These are phyloP conservation scores for Chrysogorgia sp. DNA, from an alignment of 92 coral and sea anemone genomes.

Conservation along the genomic window DNA sequence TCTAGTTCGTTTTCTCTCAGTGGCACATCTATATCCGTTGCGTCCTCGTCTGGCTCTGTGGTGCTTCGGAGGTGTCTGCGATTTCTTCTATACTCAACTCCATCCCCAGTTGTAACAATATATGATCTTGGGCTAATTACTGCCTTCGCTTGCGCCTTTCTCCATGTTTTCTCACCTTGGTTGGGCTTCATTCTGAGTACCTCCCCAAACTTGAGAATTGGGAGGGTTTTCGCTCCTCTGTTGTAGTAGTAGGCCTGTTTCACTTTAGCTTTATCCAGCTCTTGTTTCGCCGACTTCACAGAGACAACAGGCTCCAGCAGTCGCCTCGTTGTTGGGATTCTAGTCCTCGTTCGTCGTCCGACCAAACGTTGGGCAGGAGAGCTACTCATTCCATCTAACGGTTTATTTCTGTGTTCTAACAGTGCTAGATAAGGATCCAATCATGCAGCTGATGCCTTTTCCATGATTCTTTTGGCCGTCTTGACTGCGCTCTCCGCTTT, in stretches of 20 bases:
- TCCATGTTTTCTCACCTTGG: conserved; percentile 14
- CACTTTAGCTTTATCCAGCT: conserved; percentile 7
- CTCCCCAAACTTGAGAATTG: conserved; percentile 9
- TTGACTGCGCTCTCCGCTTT: conserved; percentile 33
- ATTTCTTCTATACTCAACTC: conserved; percentile 19
- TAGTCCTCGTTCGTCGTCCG: conserved; percentile 12
- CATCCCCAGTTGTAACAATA: conserved; percentile 23
- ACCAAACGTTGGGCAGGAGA: conserved; percentile 18
- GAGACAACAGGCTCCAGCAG: background rate
- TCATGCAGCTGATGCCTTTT: background rate
- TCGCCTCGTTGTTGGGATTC: background rate
- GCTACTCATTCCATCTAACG: conserved; percentile 27
- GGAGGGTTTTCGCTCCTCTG: conserved; percentile 17
- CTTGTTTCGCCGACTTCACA: background rate
- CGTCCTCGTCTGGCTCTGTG: conserved; percentile 14
- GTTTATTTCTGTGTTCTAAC: conserved; percentile 33
- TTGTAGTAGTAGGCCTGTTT: conserved; percentile 12
- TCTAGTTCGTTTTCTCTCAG: background rate
- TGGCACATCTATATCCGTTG: conserved; percentile 1
- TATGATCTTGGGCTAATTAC: conserved; percentile 24
- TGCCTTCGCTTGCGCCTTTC: conserved; percentile 15
- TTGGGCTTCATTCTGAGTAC: conserved; percentile 14
- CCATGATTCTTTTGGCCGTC: conserved; percentile 23
- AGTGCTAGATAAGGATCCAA: conserved; percentile 28
- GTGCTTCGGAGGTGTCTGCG: conserved; percentile 27